Conservation (phyloP, 2,797 vertebrate genomes). For the Rhodeus uyekii region DNA sequence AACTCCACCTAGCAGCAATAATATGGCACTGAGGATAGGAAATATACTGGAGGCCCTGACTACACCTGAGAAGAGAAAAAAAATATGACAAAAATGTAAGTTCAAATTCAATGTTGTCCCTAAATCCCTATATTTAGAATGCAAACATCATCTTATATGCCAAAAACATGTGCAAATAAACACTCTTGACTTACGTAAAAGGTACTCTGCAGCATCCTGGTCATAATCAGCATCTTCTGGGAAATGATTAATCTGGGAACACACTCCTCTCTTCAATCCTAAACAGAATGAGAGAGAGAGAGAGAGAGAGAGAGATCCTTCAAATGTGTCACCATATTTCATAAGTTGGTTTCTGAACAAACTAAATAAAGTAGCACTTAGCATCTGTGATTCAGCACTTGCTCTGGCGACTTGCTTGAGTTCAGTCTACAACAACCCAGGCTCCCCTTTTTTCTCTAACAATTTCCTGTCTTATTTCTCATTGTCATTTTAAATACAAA, state of each 20-base stretch:
- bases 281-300: constrained; percentile 33
- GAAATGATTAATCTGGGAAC: constrained; percentile 94
- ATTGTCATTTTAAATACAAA: not conserved
- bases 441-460: not conserved
- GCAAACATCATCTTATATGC: constrained; percentile 48
- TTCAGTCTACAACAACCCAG: not conserved
- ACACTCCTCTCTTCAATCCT: constrained; percentile 90
- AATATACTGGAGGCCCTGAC: constrained; percentile 95
- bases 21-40: constrained; percentile 91
- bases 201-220: constrained; percentile 92
- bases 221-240: constrained; percentile 94
- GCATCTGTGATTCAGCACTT: not conserved
- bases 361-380: not conserved
- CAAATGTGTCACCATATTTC: not conserved
- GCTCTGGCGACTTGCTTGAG: not conserved
- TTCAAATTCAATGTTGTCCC: not conserved
- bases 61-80: constrained; percentile 76
- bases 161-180: constrained; percentile 4
- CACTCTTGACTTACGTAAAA: constrained; percentile 84
- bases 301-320: constrained; percentile 16
- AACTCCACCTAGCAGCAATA: constrained; percentile 89
- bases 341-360: not conserved
- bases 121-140: not conserved
- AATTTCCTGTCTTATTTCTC: not conserved
- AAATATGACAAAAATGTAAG: not conserved